Base-by-base conservation (phyloP, 2,888 invertebrate genomes). In the Orgyia antiqua region DNA sequence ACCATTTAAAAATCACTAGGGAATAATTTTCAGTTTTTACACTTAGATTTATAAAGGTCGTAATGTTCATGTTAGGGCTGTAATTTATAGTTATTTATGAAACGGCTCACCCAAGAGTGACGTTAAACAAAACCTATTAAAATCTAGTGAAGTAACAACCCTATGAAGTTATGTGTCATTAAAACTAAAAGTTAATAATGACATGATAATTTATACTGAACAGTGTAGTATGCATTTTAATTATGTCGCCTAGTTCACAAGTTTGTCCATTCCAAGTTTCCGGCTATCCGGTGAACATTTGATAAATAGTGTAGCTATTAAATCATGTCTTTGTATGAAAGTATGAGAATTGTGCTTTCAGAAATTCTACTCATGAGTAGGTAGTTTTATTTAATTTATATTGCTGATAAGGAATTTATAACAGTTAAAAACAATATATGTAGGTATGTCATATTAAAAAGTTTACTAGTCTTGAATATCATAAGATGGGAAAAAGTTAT, bases 241-340 rank as follows among this genome's bases (percentile, higher is more conserved):
- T 60, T 55, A 52, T 39, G 37, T 37, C 41, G 39, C 47, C 58
- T 50, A 55, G 37, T 59, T 45, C 47, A 40, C 46, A 56, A 62
- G 51, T 62, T 57, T 34, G 53, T 36, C 42, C 44, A 41, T 58
- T 51, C 45, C 26, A 45, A 40, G 45, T 41, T 34, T 27, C 36
- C 42, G 48, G 47, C 21, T 37, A 48, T 48, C 49, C 56, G 45
- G 48, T 21, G 24, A 42, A 32, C 34, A 34, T 34, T 45, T 53
- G 53, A 60, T 60, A 57, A 64, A 68, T 68, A 63, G 61, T 58
- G 57, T 39, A 49, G 37, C 42, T 29, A 55, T 49, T 69, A 68
- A 66, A 66, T 69, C 67, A 66, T 54, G 60, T 58, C 60, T 63
- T 67, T 64, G 58, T 59, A 58, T 48, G 52, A 53, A 58, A 48